Evolutionary conservation across 2,888 invertebrate species (phyloP).

Genomic region (Neocrepidodera transversa): DNA sequence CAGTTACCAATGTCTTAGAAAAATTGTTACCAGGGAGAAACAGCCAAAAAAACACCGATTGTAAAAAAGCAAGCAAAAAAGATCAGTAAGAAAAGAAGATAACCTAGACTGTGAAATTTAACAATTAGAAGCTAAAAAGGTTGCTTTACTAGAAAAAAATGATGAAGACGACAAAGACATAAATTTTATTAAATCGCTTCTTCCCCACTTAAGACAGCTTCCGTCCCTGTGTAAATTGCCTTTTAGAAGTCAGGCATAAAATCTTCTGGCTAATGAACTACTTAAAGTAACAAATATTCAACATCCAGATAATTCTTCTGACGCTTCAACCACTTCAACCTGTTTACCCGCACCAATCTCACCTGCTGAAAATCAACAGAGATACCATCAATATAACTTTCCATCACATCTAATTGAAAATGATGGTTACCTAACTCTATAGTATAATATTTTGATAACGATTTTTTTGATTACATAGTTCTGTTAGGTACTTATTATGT

Average conservation of each 20-base stretch:
- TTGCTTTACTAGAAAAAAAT: constrained; percentile 22
- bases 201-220: constrained; percentile 24
- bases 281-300: constrained; percentile 9
- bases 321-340: too few relatives aligned
- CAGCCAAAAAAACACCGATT: too few relatives aligned
- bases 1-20: too few relatives aligned
- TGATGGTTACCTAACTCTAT: too few relatives aligned
- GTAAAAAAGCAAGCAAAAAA: constrained; percentile 3
- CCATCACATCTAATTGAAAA: neutral
- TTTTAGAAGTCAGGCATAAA: constrained; percentile 17
- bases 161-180: constrained; percentile 26
- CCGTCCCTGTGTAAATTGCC: constrained; percentile 18
- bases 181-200: constrained; percentile 21
- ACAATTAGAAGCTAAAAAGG: constrained; percentile 18
- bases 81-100: neutral
- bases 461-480: too few relatives aligned
- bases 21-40: too few relatives aligned
- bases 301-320: too few relatives aligned
- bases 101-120: constrained; percentile 6
- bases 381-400: too few relatives aligned
- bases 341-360: too few relatives aligned
- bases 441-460: too few relatives aligned
- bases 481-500: too few relatives aligned
- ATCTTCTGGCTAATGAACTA: constrained; percentile 11
- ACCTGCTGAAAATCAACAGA: constrained; percentile 9